Base-by-base conservation (phyloP, 1,140 invertebrate species). In the Drosophila subobscura region DNA sequence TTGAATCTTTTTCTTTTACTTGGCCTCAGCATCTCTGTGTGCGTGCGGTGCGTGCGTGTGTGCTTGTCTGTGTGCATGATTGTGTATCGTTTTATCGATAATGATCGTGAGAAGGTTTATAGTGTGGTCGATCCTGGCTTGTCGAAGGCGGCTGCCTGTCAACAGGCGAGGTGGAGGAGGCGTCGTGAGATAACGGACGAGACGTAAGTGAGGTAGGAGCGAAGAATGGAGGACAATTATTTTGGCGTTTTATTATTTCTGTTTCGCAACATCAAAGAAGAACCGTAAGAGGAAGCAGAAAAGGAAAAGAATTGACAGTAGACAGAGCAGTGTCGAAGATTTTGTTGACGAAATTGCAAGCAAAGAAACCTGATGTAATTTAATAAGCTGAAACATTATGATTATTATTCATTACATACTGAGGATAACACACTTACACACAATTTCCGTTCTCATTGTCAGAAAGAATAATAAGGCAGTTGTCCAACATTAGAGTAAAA, bases 321-420 rank as follows among this genome's bases (percentile, higher is more conserved):
- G 29, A 8, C 29, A 8, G 29, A 2, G 29, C 55, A 72, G 50
- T 23, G 63, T 42, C 33, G 42, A 8, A 57, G 52, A 45, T 51
- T 23, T 46, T 66, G 14, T 52, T 42, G n/a, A 27, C 55, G 23
- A 61, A 55, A 41, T 63, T 71, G 58, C 37, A 14, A 67, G 63
- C 60, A 72, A 68, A 72, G 61, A 80, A 64, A 86, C 83, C 83
- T 86, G 83, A 86, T 79, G 78, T 86, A 86, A 88, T 88, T 88
- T 68, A 74, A 86, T 86, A 81, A 81, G 63, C 72, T 78, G 40
- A 59, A 57, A 61, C 70, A 46, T 57, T 68, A 53, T 72, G 60
- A 75, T 78, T 84, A 72, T 74, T 67, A 65, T 55, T 72, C 61
- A 80, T 61, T 59, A 58, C 49, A 58, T 29, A 41, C 27, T 46